Evolutionary conservation across 2,888 invertebrate species (phyloP), one percentile per base, ranked within the genome.

Genomic region (Protophormia terraenovae): DNA sequence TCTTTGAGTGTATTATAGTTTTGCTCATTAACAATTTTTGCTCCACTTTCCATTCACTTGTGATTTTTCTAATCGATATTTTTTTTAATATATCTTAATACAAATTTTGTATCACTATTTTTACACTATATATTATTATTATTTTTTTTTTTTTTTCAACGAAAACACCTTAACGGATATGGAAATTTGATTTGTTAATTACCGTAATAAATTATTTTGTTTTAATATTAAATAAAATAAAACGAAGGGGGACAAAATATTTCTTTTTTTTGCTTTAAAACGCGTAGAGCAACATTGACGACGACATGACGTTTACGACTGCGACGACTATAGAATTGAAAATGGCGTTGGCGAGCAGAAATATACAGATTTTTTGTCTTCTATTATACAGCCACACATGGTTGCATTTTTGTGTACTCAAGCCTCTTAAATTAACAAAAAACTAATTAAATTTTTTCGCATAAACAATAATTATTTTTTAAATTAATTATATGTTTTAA

Each of bases 271-370:
- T 38, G 8, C 19, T 41, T 64, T 66, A 79, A 78, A 82, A 85
- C 88, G 88, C 88, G 87, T 87, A 89, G 86, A 86, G 83, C 87
- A 87, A 88, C 88, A 88, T 88, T 89, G 88, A 88, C 88, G 89
- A 89, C 87, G 89, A 89, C 87, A 88, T 88, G 89, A 89, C 89
- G 89, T 89, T 90, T 88, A 87, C 87, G 89, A 90, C 90, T 90
- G 89, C 78, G 82, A 85, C 77, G 73, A 78, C 67, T 88, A 83
- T 88, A 83, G 88, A 89, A 88, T 87, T 88, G 89, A 90, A 90
- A 90, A 90, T 90, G 90, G 90, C 90, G 89, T 89, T 87, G 87
- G 81, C 85, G 87, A 85, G 83, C 80, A 85, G 79, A 87, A 85
- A 81, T 83, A 86, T 87, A 86, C 84, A 87, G 82, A 86, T 84